Evolutionary conservation across 2,888 invertebrate species (phyloP), one percentile per base, ranked within the genome.

Genomic region (Portevinia maculata): DNA sequence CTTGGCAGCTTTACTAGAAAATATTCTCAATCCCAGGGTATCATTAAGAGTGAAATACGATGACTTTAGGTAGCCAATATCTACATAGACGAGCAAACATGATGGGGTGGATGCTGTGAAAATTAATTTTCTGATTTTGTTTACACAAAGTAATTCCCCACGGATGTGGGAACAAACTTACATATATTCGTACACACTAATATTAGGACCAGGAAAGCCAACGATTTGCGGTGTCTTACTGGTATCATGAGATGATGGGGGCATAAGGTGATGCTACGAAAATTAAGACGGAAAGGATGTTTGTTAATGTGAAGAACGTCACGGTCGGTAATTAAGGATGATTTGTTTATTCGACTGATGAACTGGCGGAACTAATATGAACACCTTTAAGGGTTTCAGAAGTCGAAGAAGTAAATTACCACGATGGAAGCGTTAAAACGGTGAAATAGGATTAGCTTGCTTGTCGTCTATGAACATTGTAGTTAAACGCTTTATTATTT

Each of bases 81-180:
- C 37, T 57, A 65, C 24, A 37, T 13, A 48, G 39, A n/a, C 55
- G 48, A 62, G 48, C 67, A 39, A 24, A 24, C 5, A 24, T 24
- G 5, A 24, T 39, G 24, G 53, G 52, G 52, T 46, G 69, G 67
- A 53, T 62, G 30, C 55, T 41, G 76, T 48, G 62, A 41, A 60
- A 76, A 41, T 69, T 62, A 76, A 76, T 76, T 76, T 76, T 62
- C 76, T 60, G 46, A 48, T 32, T 76, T 76, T 76, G 62, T 62
- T 76, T 62, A 19, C 67, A 65, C 34, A 53, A 55, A 41, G 57
- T 28, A 50, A 32, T 17, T 53, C 19, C 37, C 28, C 9, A 15
- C 59, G 41, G 46, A 57, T 55, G 48, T 6, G 41, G 41, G 1
- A 4, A 39, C 39, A 9, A 19, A 9, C 37, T 1, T 50, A 11